Conservation (phyloP, 2,113 vertebrate species). For the Cercocebus atys region DNA sequence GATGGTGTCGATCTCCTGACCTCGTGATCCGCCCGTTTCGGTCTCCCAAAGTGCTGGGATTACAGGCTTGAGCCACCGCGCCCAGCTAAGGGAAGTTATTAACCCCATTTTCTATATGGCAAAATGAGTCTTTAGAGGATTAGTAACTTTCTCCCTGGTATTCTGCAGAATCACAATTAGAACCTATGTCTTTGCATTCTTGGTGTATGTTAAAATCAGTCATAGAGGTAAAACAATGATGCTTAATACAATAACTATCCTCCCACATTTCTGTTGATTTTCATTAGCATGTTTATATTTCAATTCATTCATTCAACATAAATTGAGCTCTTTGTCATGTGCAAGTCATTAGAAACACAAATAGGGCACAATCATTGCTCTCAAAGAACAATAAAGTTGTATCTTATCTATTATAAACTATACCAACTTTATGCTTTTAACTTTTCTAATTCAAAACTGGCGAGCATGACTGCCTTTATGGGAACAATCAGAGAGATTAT, state of each 20-base stretch:
- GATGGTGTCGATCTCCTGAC: no score
- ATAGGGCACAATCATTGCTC: neutral
- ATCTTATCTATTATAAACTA: neutral
- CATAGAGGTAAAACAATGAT: neutral
- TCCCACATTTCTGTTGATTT: neutral
- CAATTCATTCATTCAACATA: neutral
- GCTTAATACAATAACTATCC: neutral
- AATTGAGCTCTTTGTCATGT: neutral
- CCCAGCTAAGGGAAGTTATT: no score
- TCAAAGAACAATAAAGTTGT: neutral
- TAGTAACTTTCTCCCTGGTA: neutral
- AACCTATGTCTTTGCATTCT: neutral
- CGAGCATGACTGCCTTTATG: neutral
- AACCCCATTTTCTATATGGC: neutral
- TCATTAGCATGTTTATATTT: neutral
- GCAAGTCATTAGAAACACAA: neutral
- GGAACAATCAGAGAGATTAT: neutral
- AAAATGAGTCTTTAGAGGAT: neutral
- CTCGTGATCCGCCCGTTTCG: no score
- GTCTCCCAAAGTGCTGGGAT: no score
- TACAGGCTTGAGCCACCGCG: no score
- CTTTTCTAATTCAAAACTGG: slow-evolving; percentile 25
- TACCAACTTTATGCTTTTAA: neutral
- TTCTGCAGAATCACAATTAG: neutral
- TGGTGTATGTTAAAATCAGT: neutral